Conservation (phyloP, 2,888 invertebrate genomes). For the Notodromas monacha region DNA sequence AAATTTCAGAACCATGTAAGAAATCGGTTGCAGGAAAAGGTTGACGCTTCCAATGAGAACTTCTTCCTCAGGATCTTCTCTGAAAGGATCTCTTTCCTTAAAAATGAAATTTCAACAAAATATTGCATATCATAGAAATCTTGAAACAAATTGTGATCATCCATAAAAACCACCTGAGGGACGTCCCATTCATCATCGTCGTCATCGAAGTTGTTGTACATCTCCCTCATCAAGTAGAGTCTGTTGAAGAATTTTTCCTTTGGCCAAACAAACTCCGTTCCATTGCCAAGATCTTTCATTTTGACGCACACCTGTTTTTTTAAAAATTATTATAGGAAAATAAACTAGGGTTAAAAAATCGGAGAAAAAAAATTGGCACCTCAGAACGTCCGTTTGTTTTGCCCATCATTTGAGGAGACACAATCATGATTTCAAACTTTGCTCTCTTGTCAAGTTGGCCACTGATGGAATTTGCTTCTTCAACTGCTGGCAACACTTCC, state of each 20-base stretch:
- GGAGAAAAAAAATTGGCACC: constrained; percentile 13
- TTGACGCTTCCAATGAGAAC: constrained; percentile 20
- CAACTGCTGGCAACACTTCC: constrained; percentile 20
- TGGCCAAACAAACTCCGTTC: constrained; percentile 21
- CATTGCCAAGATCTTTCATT: constrained; percentile 19
- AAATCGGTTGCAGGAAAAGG: constrained; percentile 20
- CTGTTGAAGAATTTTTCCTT: constrained; percentile 20
- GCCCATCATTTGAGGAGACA: constrained; percentile 20
- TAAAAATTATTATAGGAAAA: too few relatives aligned
- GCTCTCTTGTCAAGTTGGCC: constrained; percentile 20
- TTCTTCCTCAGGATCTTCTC: constrained; percentile 17
- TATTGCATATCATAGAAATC: not conserved
- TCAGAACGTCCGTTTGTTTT: constrained; percentile 17
- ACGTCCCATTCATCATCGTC: constrained; percentile 19
- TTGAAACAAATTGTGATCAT: not conserved
- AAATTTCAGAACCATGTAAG: constrained; percentile 15
- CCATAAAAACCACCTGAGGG: constrained; percentile 14
- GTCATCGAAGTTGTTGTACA: constrained; percentile 21
- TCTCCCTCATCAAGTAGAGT: constrained; percentile 22
- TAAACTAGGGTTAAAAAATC: too few relatives aligned
- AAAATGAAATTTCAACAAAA: too few relatives aligned
- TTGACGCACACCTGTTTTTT: constrained; percentile 17
- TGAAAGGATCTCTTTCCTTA: constrained; percentile 21
- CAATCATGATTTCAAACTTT: constrained; percentile 21
- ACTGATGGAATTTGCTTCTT: constrained; percentile 22